Conservation (phyloP, 2,888 invertebrate genomes). For the Hypsopygia costalis region DNA sequence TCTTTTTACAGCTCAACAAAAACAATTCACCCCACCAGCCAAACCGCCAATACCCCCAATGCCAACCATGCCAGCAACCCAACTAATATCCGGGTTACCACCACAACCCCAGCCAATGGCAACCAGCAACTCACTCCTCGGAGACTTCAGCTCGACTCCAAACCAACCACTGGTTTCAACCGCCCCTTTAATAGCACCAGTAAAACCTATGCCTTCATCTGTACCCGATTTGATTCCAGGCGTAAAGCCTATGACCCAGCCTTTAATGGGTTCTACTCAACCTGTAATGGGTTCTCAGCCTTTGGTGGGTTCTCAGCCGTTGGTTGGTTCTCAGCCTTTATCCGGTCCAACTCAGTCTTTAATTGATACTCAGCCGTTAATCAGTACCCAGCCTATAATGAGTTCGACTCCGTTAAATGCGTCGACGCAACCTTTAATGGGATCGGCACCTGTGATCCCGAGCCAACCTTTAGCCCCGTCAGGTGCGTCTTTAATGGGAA, state of each 20-base stretch:
- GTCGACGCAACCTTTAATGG: slow-evolving; percentile 22
- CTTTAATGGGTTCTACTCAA: slow-evolving; percentile 12
- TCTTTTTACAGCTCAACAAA: slow-evolving; percentile 32
- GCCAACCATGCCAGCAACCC: slow-evolving; percentile 35
- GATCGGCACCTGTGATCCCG: not conserved
- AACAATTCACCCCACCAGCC: slow-evolving; percentile 54
- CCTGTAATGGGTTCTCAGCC: slow-evolving; percentile 11
- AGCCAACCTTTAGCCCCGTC: not conserved
- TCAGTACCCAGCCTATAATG: slow-evolving; percentile 20
- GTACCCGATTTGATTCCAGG: slow-evolving; percentile 65
- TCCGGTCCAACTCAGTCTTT: slow-evolving; percentile 18
- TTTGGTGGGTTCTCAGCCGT: slow-evolving; percentile 16
- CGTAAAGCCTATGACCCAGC: slow-evolving; percentile 36
- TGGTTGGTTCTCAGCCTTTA: slow-evolving; percentile 13
- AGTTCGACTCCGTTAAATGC: no score
- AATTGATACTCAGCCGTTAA: slow-evolving; percentile 21
- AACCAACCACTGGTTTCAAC: slow-evolving; percentile 17
- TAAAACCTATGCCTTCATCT: slow-evolving; percentile 31
- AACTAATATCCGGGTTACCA: slow-evolving; percentile 16
- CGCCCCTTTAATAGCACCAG: slow-evolving; percentile 18
- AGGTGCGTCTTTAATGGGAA: not conserved
- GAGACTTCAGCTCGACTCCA: slow-evolving; percentile 35
- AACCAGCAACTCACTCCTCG: slow-evolving; percentile 32
- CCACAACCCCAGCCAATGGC: slow-evolving; percentile 28
- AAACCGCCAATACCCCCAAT: slow-evolving; percentile 64